Evolutionary conservation across 1,140 invertebrate genomes (phyloP).

Genomic region (Ooceraea biroi): DNA sequence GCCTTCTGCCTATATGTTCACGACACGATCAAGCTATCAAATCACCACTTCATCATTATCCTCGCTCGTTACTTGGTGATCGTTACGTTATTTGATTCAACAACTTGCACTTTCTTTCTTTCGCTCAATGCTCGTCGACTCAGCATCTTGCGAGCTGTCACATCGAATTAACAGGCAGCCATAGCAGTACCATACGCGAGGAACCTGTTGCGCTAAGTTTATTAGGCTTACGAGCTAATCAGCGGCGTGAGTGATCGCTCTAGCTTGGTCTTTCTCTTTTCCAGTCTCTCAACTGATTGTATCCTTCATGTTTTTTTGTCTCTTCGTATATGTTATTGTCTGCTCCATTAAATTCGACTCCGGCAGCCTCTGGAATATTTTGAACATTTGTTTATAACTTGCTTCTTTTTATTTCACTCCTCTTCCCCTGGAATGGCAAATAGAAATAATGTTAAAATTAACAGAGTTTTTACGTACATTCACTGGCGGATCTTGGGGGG

Average conservation of each 20-base stretch:
- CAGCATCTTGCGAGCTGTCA: not conserved
- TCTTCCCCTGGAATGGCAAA: not conserved
- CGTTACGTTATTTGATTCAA: conserved; percentile 14
- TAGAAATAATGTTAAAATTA: not conserved
- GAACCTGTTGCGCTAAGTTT: conserved; percentile 31
- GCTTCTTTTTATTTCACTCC: not conserved
- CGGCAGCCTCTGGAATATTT: not conserved
- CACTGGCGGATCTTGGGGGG: no score
- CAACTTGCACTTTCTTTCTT: not conserved
- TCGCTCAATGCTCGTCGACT: conserved; percentile 13
- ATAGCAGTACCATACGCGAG: not conserved
- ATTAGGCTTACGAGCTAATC: conserved; percentile 42
- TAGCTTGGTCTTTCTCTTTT: not conserved
- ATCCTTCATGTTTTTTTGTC: not conserved
- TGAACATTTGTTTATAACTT: not conserved
- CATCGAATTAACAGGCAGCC: not conserved
- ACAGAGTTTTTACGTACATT: no score
- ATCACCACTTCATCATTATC: not conserved
- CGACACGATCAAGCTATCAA: not conserved
- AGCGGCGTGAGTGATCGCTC: conserved; percentile 3
- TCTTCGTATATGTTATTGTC: not conserved
- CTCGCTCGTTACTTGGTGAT: conserved; percentile 1
- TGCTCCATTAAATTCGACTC: not conserved
- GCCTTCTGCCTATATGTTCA: not conserved
- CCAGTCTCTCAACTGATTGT: not conserved